phyloP scores from a whole-genome alignment of 2,113 vertebrate genomes.

The Baryphthengus martii region DNA sequence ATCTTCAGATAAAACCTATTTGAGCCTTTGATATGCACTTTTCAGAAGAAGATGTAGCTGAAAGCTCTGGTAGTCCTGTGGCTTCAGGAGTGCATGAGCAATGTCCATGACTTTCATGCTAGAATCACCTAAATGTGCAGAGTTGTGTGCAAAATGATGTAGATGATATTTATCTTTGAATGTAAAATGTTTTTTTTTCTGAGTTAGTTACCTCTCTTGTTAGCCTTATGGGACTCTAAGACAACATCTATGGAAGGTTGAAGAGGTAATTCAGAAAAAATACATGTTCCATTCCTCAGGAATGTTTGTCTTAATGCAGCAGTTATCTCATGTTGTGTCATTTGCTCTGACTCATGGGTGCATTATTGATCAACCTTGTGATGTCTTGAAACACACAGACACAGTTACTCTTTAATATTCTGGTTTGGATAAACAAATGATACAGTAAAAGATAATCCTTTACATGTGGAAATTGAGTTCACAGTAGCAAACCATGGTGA shows the following conservation, averaged over 20 bases:
- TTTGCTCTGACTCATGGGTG: background rate
- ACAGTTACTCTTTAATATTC: background rate
- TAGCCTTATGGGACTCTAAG: fast-evolving
- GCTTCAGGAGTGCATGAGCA: background rate
- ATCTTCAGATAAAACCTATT: background rate
- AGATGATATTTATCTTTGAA: too few species aligned
- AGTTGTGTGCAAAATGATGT: background rate
- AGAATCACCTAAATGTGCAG: too few species aligned
- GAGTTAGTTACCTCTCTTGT: background rate
- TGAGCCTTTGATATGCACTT: background rate
- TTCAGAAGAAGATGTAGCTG: background rate
- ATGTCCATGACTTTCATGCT: background rate
- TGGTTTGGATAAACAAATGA: background rate
- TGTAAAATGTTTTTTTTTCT: too few species aligned
- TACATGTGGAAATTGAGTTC: background rate
- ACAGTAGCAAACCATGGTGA: background rate
- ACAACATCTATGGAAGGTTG: background rate
- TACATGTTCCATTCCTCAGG: background rate
- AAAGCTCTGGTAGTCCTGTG: background rate
- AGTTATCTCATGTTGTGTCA: background rate
- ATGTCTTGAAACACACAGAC: background rate
- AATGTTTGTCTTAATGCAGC: background rate
- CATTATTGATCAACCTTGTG: background rate
- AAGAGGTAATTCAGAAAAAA: background rate
- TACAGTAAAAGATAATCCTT: background rate